Percentiles rank a stretch among this genome's conserved stretches.
Evolutionary conservation across 2,797 vertebrate species (phyloP).

Genomic region (Coilia nasus): DNA sequence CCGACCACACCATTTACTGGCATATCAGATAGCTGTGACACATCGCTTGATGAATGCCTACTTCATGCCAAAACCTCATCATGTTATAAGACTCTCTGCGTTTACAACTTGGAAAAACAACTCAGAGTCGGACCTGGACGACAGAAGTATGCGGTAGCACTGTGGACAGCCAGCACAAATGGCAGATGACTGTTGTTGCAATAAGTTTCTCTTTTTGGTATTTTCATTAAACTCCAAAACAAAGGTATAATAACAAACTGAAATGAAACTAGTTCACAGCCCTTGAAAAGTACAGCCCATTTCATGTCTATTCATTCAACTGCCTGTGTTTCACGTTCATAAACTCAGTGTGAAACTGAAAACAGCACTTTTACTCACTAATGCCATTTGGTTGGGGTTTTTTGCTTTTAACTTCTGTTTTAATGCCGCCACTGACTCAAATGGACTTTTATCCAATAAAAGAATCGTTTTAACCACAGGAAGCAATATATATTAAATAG

Average conservation of each 20-base stretch:
- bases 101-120: neutral
- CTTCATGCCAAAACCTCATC: neutral
- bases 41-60: neutral
- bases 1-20: neutral
- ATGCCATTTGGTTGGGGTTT: no score
- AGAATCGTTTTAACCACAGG: no score
- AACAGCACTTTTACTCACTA: no score
- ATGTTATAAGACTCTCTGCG: neutral
- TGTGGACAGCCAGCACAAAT: no score
- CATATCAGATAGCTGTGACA: neutral
- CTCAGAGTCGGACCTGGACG: no score
- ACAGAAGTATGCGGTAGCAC: no score
- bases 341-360: neutral
- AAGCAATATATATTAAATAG: no score
- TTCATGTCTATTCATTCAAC: neutral
- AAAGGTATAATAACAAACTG: neutral
- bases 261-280: neutral
- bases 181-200: neutral
- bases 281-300: neutral
- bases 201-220: neutral
- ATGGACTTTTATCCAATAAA: no score
- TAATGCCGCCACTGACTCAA: no score
- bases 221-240: neutral
- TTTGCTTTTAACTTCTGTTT: no score
- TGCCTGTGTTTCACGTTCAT: neutral